Conservation (phyloP, 2,888 invertebrate genomes). For the Tuberolachnus salignus region DNA sequence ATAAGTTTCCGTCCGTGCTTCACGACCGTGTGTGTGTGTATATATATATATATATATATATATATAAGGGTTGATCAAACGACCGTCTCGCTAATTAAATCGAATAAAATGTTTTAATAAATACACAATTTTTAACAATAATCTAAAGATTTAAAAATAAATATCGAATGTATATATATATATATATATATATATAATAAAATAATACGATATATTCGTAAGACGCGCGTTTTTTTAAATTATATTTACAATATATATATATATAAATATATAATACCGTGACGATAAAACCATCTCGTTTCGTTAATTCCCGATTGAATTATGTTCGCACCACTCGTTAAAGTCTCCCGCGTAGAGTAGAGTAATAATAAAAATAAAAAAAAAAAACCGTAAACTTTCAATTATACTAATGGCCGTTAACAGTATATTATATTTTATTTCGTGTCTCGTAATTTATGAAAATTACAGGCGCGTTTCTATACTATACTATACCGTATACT, state of each 20-base stretch:
- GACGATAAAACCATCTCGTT: constrained; percentile 46
- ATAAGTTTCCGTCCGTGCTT: too few relatives aligned
- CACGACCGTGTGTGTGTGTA: too few relatives aligned
- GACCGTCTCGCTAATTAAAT: too few relatives aligned
- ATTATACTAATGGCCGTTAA: constrained; percentile 51
- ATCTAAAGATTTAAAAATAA: too few relatives aligned
- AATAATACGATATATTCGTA: neutral
- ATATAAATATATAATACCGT: too few relatives aligned
- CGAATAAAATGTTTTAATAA: too few relatives aligned
- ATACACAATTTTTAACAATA: too few relatives aligned
- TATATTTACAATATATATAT: neutral
- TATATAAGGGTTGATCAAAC: too few relatives aligned
- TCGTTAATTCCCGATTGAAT: constrained; percentile 46
- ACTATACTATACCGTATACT: neutral
- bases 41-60: too few relatives aligned
- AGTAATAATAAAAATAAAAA: constrained; percentile 25
- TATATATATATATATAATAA: too few relatives aligned
- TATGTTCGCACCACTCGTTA: constrained; percentile 43
- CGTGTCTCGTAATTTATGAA: constrained; percentile 38
- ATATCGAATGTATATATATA: too few relatives aligned
- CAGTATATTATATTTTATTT: constrained; percentile 18
- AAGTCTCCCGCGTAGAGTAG: constrained; percentile 48
- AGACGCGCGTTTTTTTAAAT: neutral
- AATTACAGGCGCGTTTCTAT: neutral
- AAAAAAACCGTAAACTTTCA: constrained; percentile 25